Conservation (phyloP, 37 sponge, comb jelly and placozoan species). For the Tethya wilhelma region DNA sequence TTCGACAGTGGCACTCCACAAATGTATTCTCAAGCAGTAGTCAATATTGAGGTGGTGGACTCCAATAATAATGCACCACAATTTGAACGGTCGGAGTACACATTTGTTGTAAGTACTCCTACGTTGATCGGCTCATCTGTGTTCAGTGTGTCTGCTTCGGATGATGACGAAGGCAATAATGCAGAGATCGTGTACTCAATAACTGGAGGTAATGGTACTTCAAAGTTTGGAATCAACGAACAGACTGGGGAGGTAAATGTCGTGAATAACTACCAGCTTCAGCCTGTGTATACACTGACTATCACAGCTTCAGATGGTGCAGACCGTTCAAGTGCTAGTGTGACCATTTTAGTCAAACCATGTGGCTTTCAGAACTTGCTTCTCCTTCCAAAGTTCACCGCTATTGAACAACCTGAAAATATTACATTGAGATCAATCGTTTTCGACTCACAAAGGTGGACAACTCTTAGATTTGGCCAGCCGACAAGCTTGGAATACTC, state of each 20-base stretch:
- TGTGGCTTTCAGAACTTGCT: constrained; percentile 44
- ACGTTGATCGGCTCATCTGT: neutral
- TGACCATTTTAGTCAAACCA: constrained; percentile 29
- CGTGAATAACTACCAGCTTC: constrained; percentile 31
- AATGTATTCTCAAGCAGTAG: constrained; percentile 11
- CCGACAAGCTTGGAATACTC: constrained; percentile 30
- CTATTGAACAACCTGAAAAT: constrained; percentile 32
- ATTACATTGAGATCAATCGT: constrained; percentile 1
- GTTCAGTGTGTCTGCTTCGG: constrained; percentile 45
- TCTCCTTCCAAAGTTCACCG: neutral
- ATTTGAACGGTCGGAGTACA: constrained; percentile 31
- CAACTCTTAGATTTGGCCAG: constrained; percentile 9
- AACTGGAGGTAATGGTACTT: constrained; percentile 28
- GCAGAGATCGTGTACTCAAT: constrained; percentile 38
- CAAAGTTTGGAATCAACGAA: constrained; percentile 23
- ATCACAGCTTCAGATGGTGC: constrained; percentile 69
- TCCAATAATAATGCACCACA: constrained; percentile 63
- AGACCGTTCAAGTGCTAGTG: constrained; percentile 8
- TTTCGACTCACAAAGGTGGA: neutral
- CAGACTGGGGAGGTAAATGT: constrained; percentile 66
- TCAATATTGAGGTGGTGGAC: constrained; percentile 45
- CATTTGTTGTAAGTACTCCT: constrained; percentile 46
- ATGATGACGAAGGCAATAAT: constrained; percentile 45
- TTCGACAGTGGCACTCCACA: constrained; percentile 50
- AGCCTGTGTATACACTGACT: constrained; percentile 30